These are phyloP conservation scores for Mechanitis mazaeus DNA, from an alignment of 2,888 invertebrate species.

Conservation along the genomic window DNA sequence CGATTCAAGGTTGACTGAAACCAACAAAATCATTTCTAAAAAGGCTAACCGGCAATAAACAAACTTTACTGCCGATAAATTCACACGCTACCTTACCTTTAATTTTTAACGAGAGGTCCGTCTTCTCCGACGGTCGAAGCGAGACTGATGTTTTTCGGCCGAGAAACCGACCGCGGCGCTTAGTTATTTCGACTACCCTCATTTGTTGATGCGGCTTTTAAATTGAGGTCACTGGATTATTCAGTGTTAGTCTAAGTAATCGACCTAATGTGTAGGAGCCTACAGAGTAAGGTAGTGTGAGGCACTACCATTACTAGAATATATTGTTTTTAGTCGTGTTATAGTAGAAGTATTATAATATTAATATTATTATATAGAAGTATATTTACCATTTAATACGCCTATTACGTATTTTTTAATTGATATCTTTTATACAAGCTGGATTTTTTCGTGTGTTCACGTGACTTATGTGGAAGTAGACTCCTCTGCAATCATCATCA, in stretches of 20 bases:
- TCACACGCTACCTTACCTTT: conserved; percentile 50
- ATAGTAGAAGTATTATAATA: neutral
- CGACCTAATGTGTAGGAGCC: conserved; percentile 18
- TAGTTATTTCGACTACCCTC: conserved; percentile 70
- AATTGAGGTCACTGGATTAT: conserved; percentile 50
- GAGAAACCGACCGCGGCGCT: conserved; percentile 56
- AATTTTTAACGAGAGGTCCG: conserved; percentile 68
- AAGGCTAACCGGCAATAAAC: conserved; percentile 55
- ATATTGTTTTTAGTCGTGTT: neutral
- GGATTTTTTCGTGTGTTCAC: too few relatives aligned
- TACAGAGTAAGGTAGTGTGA: conserved; percentile 7
- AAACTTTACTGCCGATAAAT: conserved; percentile 59
- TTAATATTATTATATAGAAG: too few relatives aligned
- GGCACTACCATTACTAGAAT: neutral
- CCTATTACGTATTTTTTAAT: too few relatives aligned
- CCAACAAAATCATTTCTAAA: conserved; percentile 55
- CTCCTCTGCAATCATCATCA: too few relatives aligned
- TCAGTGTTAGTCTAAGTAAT: conserved; percentile 21
- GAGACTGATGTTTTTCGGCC: conserved; percentile 61
- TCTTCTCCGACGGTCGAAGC: conserved; percentile 53
- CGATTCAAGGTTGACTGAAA: conserved; percentile 37
- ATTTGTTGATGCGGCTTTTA: conserved; percentile 65
- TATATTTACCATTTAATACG: too few relatives aligned
- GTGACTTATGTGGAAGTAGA: too few relatives aligned
- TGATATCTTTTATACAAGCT: too few relatives aligned